These are phyloP conservation scores for Cyclargus thomasi DNA, from an alignment of 1,140 invertebrate genomes.

Conservation along the genomic window DNA sequence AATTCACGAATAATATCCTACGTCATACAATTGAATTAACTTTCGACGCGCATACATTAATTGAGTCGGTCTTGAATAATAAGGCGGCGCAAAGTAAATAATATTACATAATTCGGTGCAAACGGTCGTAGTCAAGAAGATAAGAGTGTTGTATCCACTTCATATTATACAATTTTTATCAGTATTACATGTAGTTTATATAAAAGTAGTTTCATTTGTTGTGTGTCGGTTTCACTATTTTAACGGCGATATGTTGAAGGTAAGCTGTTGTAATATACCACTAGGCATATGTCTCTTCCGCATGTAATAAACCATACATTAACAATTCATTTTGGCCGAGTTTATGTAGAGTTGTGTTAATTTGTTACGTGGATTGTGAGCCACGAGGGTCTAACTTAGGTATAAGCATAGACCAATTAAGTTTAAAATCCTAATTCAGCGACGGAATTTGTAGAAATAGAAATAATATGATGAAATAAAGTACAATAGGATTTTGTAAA, in stretches of 20 bases:
- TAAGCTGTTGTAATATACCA: background rate
- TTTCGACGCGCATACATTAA: background rate
- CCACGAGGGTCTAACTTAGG: too few species aligned
- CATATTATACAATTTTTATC: background rate
- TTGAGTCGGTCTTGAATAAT: background rate
- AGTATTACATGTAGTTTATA: conserved; percentile 4
- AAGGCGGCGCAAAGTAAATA: background rate
- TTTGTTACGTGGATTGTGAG: too few species aligned
- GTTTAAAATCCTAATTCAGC: too few species aligned
- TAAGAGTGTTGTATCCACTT: conserved; percentile 3
- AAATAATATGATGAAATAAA: too few species aligned
- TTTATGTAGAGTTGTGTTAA: too few species aligned
- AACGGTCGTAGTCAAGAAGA: background rate
- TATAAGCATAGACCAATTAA: too few species aligned
- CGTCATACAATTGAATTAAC: background rate
- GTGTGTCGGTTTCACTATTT: background rate
- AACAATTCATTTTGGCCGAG: too few species aligned
- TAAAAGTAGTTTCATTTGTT: background rate
- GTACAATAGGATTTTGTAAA: too few species aligned
- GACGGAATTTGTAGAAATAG: too few species aligned
- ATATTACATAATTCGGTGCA: background rate
- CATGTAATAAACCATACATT: too few species aligned
- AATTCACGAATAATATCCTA: too few species aligned
- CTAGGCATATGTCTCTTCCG: background rate
- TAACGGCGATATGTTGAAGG: background rate